Percentiles rank a stretch among this genome's conserved stretches.
Evolutionary conservation across 37 sponge, comb jelly and placozoan genomes (phyloP).

Genomic region (Diacarnus erythraeanus): DNA sequence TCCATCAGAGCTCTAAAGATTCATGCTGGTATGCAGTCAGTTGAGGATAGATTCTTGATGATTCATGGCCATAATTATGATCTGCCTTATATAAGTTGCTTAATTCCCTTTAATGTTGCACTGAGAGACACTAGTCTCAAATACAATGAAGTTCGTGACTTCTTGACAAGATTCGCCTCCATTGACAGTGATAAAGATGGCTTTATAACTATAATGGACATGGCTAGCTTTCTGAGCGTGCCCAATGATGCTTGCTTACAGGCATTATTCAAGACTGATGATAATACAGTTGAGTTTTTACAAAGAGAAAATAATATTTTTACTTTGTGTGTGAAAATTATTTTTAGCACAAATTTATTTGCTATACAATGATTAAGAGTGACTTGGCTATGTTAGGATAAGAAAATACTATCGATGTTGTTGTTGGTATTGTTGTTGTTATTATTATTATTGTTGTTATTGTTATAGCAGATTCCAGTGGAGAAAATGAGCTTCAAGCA

Average conservation of each 20-base stretch:
- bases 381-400: too few species aligned
- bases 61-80: neutral
- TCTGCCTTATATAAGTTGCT: slow-evolving; percentile 33
- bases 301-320: too few species aligned
- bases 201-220: slow-evolving; percentile 20
- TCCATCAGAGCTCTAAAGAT: slow-evolving; percentile 25
- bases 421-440: too few species aligned
- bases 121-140: neutral
- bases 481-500: slow-evolving; percentile 16
- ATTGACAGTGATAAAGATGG: slow-evolving; percentile 52
- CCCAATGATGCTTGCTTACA: slow-evolving; percentile 28
- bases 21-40: neutral
- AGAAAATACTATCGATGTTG: too few species aligned
- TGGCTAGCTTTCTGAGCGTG: slow-evolving; percentile 31
- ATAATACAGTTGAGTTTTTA: neutral
- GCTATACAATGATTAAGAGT: too few species aligned
- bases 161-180: slow-evolving; percentile 26
- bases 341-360: too few species aligned
- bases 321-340: too few species aligned
- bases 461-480: neutral
- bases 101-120: slow-evolving; percentile 25
- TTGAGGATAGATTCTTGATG: slow-evolving; percentile 46
- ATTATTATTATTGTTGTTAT: too few species aligned
- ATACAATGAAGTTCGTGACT: slow-evolving; percentile 13
- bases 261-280: neutral